Evolutionary conservation across 2,113 vertebrate species (phyloP).

Genomic region (Dicrurus megarhynchus): DNA sequence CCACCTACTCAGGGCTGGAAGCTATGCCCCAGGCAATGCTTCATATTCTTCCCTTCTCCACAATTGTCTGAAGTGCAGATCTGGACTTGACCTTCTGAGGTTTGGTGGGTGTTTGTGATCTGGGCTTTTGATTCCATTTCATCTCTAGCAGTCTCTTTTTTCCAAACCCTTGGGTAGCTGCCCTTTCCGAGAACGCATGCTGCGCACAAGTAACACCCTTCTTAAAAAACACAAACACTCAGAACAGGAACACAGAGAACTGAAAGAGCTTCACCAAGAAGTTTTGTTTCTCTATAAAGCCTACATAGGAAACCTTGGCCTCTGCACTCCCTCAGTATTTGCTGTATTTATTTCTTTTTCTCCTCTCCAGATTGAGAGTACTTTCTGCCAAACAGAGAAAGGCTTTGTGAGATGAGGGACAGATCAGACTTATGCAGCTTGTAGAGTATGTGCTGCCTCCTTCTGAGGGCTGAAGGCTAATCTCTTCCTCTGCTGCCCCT

Average conservation of each 20-base stretch:
- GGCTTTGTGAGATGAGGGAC: constrained; percentile 38
- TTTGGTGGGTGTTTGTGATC: neutral
- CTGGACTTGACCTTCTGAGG: neutral
- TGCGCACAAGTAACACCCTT: constrained; percentile 14
- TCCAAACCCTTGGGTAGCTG: neutral
- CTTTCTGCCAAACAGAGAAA: constrained; percentile 36
- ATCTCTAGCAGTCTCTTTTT: neutral
- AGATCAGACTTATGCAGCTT: neutral
- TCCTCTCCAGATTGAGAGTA: neutral
- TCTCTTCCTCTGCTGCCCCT: neutral
- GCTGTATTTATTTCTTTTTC: constrained; percentile 60
- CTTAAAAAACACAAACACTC: constrained; percentile 34
- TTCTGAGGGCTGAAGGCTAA: constrained; percentile 4
- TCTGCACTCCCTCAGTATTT: neutral
- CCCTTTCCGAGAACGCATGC: neutral
- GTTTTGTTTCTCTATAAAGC: constrained; percentile 40
- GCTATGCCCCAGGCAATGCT: neutral
- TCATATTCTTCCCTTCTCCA: neutral
- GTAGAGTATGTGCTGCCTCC: constrained; percentile 2
- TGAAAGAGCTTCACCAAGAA: constrained; percentile 21
- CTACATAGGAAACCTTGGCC: constrained; percentile 9
- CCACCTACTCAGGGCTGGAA: neutral
- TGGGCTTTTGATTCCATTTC: neutral
- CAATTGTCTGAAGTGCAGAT: neutral
- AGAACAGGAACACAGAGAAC: constrained; percentile 21